A percentile compares a stretch with the other conserved stretches of the same genome.
These are phyloP conservation scores for Cepaea nemoralis DNA, from an alignment of 1,140 invertebrate genomes.

Conservation along the genomic window DNA sequence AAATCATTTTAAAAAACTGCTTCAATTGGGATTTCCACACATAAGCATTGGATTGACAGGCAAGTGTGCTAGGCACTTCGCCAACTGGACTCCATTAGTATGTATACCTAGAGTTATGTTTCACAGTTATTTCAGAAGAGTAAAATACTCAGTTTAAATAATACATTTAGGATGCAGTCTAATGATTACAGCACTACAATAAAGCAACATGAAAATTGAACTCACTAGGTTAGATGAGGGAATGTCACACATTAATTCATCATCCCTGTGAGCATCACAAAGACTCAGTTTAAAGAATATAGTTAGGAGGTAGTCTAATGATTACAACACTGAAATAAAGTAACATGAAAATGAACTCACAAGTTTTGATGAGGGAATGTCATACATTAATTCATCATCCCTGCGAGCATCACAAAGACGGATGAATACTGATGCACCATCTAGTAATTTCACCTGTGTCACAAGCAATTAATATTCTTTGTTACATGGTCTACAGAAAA, in stretches of 20 bases:
- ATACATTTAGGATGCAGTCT: too few relatives aligned
- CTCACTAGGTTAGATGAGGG: slow-evolving; percentile 56
- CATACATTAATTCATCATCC: slow-evolving; percentile 63
- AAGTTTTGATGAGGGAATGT: slow-evolving; percentile 53
- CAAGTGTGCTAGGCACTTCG: too few relatives aligned
- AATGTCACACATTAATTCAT: slow-evolving; percentile 58
- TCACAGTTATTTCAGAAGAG: too few relatives aligned
- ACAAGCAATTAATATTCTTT: background rate
- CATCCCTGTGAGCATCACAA: slow-evolving; percentile 64
- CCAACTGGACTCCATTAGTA: too few relatives aligned
- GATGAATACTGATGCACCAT: slow-evolving; percentile 62
- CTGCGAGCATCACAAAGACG: slow-evolving; percentile 62
- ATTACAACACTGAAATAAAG: background rate
- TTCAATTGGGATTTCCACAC: too few relatives aligned
- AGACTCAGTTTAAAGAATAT: slow-evolving; percentile 35
- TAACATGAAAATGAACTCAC: slow-evolving; percentile 40
- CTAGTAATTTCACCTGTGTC: slow-evolving; percentile 59
- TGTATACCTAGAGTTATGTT: too few relatives aligned
- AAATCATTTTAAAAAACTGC: too few relatives aligned
- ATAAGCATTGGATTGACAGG: too few relatives aligned
- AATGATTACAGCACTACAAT: background rate
- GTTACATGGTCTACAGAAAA: background rate
- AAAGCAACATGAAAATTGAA: background rate
- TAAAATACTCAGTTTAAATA: too few relatives aligned
- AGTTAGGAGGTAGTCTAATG: background rate